Evolutionary conservation across 2,888 invertebrate genomes (phyloP).

Genomic region (Sminthurinus aureus): DNA sequence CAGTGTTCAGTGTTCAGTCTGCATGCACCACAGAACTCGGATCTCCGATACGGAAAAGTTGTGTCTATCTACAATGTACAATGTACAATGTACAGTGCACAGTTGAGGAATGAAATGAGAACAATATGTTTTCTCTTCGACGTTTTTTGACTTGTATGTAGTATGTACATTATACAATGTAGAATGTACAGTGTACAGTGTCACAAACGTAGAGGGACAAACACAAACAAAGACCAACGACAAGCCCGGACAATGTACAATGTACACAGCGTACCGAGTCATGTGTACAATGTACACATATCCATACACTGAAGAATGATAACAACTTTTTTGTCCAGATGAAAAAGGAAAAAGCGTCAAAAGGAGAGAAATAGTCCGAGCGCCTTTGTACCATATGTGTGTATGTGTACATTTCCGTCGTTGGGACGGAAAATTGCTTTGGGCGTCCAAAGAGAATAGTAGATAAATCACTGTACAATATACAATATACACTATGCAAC

Average conservation of each 20-base stretch:
- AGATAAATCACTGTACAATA: constrained; percentile 34
- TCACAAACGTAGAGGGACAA: neutral
- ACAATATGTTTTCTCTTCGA: constrained; percentile 30
- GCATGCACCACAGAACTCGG: neutral
- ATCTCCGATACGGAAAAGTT: constrained; percentile 2
- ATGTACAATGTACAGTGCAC: constrained; percentile 28
- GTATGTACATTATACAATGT: neutral
- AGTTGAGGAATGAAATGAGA: constrained; percentile 37
- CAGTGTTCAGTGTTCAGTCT: too few relatives aligned
- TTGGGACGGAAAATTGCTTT: constrained; percentile 36
- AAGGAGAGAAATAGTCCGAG: neutral
- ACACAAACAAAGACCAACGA: too few relatives aligned
- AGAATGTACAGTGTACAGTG: neutral
- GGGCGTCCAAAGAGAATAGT: constrained; percentile 33
- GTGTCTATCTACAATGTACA: constrained; percentile 18
- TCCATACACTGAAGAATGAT: constrained; percentile 12
- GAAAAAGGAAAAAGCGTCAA: neutral
- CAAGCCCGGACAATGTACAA: too few relatives aligned
- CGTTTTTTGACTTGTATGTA: neutral
- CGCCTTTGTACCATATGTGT: neutral
- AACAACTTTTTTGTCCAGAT: constrained; percentile 15
- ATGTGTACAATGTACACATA: neutral
- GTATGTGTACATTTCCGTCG: constrained; percentile 22
- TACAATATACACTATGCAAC: neutral
- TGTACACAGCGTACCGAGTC: neutral